These are phyloP conservation scores for Hypselothyrea guttata DNA, from an alignment of 2,888 invertebrate genomes.

Conservation along the genomic window DNA sequence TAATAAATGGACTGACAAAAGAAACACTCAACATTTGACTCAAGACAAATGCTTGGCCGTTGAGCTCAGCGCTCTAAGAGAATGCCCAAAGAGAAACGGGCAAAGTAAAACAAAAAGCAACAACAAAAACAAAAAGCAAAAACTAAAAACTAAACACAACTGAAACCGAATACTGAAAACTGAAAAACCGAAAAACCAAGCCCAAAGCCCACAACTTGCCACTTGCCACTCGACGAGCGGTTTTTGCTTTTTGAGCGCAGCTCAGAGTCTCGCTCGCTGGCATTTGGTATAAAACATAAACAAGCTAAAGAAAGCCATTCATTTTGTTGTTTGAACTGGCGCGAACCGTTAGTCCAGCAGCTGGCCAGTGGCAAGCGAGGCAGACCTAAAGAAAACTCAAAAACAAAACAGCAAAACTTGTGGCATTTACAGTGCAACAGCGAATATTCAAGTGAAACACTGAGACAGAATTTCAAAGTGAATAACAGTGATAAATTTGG, in stretches of 20 bases:
- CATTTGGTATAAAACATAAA: slow-evolving; percentile 80
- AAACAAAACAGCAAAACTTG: slow-evolving; percentile 2
- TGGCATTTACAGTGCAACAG: slow-evolving; percentile 55
- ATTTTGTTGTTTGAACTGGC: slow-evolving; percentile 79
- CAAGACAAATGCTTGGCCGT: neutral
- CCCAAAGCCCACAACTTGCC: slow-evolving; percentile 19
- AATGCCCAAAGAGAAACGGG: slow-evolving; percentile 35
- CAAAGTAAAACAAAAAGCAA: neutral
- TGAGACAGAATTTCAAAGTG: neutral
- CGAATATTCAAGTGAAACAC: neutral
- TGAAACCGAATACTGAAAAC: neutral
- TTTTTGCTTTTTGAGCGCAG: slow-evolving; percentile 28
- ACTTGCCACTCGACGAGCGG: slow-evolving; percentile 22
- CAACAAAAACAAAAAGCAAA: neutral
- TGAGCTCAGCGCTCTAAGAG: no score
- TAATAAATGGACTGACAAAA: no score
- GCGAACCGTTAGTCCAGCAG: slow-evolving; percentile 65
- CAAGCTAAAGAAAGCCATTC: slow-evolving; percentile 80
- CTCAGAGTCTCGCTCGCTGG: slow-evolving; percentile 12
- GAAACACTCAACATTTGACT: neutral
- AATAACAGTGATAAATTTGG: neutral
- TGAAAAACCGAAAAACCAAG: slow-evolving; percentile 11
- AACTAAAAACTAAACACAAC: slow-evolving; percentile 1
- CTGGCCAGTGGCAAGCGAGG: slow-evolving; percentile 14
- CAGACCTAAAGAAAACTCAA: neutral